Evolutionary conservation across 1,140 invertebrate genomes (phyloP), one percentile per base, ranked within the genome.

Genomic region (Diorhabda sublineata): DNA sequence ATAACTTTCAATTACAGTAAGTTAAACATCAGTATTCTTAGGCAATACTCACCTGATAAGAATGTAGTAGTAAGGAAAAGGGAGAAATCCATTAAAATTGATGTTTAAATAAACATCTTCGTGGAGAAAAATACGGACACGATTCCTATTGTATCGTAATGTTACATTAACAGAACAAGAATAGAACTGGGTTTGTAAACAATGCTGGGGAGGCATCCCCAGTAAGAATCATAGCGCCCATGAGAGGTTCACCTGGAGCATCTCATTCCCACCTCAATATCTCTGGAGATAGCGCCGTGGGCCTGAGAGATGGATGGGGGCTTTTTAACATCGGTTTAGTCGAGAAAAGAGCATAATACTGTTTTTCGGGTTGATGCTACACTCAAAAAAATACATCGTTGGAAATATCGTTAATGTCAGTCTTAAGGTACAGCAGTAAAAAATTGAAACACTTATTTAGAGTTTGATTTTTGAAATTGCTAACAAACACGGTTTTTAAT

Each of bases 171-270:
- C 74, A 74, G 74, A 75, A 75, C 72, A 75, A 73, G 71, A 75
- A 75, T 73, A 64, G 73, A 66, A 74, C 72, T 72, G 73, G 72
- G 74, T 75, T 68, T 72, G 74, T 75, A 74, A 75, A 75, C 74
- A 74, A 71, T 69, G 74, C 74, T 70, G 74, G 71, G 71, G 72
- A 64, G 63, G 72, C 68, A 70, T 71, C 71, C 72, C 71, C 64
- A 68, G 75, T 74, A 77, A 77, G 76, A 77, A 77, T 77, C 76
- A 77, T 77, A 71, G 75, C 64, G 76, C 76, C 76, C 76, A 61
- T 66, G 76, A 77, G 76, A 77, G 76, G 75, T 72, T 71, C 75
- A 70, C 73, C 64, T 64, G 73, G 61, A 67, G 70, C 73, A 58
- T 72, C 68, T 74, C 74, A 73, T 75, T 75, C 74, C 74, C 74